Conservation (phyloP, 1,140 invertebrate genomes). For the Drosophila auraria region DNA sequence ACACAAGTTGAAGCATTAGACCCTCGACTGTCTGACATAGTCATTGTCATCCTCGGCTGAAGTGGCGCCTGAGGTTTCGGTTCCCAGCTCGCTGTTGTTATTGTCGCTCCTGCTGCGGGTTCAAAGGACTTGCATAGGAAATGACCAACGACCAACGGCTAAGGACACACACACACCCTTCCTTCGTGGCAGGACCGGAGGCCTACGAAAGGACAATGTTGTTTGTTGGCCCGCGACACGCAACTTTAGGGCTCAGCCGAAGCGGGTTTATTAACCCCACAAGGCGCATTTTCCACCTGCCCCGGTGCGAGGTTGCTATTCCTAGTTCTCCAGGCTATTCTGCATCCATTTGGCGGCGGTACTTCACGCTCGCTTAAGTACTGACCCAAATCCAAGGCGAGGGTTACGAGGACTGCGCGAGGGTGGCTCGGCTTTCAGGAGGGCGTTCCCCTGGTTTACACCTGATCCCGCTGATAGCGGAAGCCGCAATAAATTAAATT, state of each 20-base stretch:
- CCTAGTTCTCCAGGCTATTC: slow-evolving; percentile 4
- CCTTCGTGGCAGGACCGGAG: slow-evolving; percentile 10
- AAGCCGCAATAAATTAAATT: slow-evolving; percentile 58
- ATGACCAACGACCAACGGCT: slow-evolving; percentile 55
- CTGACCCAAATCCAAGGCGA: slow-evolving; percentile 60
- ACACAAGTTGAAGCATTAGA: neutral
- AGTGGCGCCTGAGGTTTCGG: slow-evolving; percentile 38
- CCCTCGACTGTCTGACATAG: slow-evolving; percentile 3
- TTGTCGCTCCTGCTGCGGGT: slow-evolving; percentile 37
- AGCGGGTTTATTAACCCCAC: slow-evolving; percentile 74
- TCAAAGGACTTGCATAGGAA: slow-evolving; percentile 75
- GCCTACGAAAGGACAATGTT: slow-evolving; percentile 43
- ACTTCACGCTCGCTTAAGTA: slow-evolving; percentile 68
- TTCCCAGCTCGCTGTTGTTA: slow-evolving; percentile 17
- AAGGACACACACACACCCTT: slow-evolving; percentile 9
- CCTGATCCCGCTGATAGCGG: slow-evolving; percentile 46
- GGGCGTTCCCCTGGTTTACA: slow-evolving; percentile 69
- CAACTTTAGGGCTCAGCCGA: slow-evolving; percentile 65
- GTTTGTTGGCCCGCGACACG: slow-evolving; percentile 69
- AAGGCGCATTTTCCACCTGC: slow-evolving; percentile 64
- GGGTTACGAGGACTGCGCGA: slow-evolving; percentile 14
- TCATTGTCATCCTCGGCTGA: slow-evolving; percentile 35
- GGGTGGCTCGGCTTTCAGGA: slow-evolving; percentile 8
- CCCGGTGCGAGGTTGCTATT: neutral
- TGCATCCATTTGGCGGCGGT: slow-evolving; percentile 26